Evolutionary conservation across 2,888 invertebrate species (phyloP), one percentile per base, ranked within the genome.

Genomic region (Fragum fragum): DNA sequence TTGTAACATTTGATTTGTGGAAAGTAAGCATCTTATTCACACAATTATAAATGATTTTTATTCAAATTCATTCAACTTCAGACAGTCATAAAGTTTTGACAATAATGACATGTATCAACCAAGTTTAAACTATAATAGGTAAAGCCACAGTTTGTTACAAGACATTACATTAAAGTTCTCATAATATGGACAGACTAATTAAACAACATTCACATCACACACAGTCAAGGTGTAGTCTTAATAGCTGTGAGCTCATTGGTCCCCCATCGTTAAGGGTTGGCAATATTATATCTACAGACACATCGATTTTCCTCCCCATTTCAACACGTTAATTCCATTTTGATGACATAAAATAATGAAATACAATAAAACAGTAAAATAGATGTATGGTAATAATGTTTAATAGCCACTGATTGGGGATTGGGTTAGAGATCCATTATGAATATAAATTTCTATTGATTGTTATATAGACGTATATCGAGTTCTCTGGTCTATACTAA

Each of bases 291-390:
- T 83, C 79, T 83, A 83, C 79, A 70, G 23, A 32, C 53, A 9
- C 79, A 80, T 83, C 63, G 83, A 83, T 83, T 74, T 66, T 66
- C 73, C 71, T 57, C 73, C 52, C 36, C 55, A 29, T 74, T 76
- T 83, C 71, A 76, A 85, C 76, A 79, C 76, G 82, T 80, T 83
- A 80, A 80, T 82, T 73, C 82, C 81, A 78, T 78, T 85, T 82
- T 80, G 80, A 82, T 78, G 78, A 83, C 69, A 80, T 85, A 77
- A 84, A 79, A 74, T 73, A 79, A 79, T 79, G 71, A 76, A 79
- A 66, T 75, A 75, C 77, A 80, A 83, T 83, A 79, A 63, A 78
- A 79, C 71, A 61, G 79, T 72, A 77, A 77, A 79, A 76, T 73
- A 83, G 79, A 74, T 73, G 52, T 79, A 83, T 74, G 71, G 76